Evolutionary conservation across 2,888 invertebrate genomes (phyloP), one percentile per base, ranked within the genome.

Genomic region (Phalera bucephala): DNA sequence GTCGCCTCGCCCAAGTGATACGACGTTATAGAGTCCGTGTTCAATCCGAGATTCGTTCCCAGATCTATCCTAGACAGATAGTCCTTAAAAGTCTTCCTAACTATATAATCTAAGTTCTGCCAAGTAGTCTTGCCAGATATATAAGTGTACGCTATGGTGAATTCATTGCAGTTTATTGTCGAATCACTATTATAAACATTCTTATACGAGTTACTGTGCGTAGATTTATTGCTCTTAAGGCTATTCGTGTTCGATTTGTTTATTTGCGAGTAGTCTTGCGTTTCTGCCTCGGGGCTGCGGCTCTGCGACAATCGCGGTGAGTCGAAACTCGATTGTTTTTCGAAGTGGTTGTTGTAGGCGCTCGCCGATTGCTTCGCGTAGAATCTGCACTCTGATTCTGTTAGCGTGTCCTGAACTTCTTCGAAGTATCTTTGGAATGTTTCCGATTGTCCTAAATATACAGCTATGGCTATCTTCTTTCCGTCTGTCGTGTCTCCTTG

Each of bases 1-100:
- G 95, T 95, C 11, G 95, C 94, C 78, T 98, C 97, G 0, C 98
- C 99, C 63, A 99, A 91, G 71, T 97, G 97, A 80, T 99, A 99
- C 55, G 96, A 96, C 42, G 96, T 95, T 41, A 99, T 95, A 14
- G 97, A 97, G 69, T 99, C 98, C 7, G 94, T 93, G 54, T 93
- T 93, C 40, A 94, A 73, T 1, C 97, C 97, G 39, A 98, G 90
- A 77, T 96, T 96, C 28, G 96, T 96, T 9, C 96, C 96, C 0
- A 97, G 97, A 87, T 99, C 99, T 60, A 99, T 94, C 64, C 97
- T 93, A 27, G 96, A 94, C 35, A 97, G 92, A 81, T 98, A 98
- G 67, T 99, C 98, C 80, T 98, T 98, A 79, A 99, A 98, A 33
- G 97, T 95, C 79, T 97, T 94, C 63, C 96, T 92, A 47, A 98